Evolutionary conservation across 2,888 invertebrate species (phyloP).

Genomic region (Iphiclides podalirius): DNA sequence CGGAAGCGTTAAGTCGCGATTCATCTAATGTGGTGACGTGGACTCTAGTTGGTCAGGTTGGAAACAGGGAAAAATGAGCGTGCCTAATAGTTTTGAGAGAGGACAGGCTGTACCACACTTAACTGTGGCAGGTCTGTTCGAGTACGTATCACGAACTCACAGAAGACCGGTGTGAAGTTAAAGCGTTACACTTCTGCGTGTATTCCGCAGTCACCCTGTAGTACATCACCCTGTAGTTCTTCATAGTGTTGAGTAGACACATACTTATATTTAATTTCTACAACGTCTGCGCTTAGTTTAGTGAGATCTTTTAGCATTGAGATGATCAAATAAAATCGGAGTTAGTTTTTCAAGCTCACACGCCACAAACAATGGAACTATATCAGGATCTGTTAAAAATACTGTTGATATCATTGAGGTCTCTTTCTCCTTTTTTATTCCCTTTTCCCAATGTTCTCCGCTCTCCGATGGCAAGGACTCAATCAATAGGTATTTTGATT

Average conservation of each 20-base stretch:
- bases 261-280: conserved; percentile 9
- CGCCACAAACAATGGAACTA: not conserved
- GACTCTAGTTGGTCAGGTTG: no score
- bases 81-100: no score
- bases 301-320: conserved; percentile 12
- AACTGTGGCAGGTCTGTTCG: no score
- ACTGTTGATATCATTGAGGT: not conserved
- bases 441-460: conserved; percentile 2
- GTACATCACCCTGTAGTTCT: not conserved
- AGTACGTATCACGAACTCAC: no score
- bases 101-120: no score
- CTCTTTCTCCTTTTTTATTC: conserved; percentile 3
- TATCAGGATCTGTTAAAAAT: not conserved
- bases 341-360: not conserved
- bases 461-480: not conserved
- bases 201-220: no score
- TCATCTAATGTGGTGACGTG: no score
- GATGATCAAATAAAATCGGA: not conserved
- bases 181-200: no score
- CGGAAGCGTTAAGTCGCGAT: no score
- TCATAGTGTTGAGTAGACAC: conserved; percentile 8
- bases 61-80: no score
- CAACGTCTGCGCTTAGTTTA: conserved; percentile 7
- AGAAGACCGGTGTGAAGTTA: no score
- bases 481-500: conserved; percentile 1